Evolutionary conservation across 2,113 vertebrate species (phyloP).

Genomic region (Sturnus vulgaris): DNA sequence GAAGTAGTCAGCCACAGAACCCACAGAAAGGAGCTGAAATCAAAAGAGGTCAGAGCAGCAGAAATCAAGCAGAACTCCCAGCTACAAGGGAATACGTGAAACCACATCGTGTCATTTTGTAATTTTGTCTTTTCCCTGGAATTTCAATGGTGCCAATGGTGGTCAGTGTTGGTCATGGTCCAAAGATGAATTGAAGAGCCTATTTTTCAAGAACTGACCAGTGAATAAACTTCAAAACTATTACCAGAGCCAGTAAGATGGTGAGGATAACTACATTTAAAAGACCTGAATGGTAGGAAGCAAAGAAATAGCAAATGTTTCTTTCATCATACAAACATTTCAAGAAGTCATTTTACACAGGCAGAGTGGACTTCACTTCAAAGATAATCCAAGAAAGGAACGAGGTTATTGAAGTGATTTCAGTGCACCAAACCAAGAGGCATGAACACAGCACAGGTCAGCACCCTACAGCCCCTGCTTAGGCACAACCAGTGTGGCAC

Average conservation of each 20-base stretch:
- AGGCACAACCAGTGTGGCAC: neutral
- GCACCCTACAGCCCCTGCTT: neutral
- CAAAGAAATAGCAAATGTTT: slow-evolving; percentile 54
- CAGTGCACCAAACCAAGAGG: slow-evolving; percentile 66
- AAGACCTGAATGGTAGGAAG: slow-evolving; percentile 63
- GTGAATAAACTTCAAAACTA: slow-evolving; percentile 31
- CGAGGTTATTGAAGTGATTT: slow-evolving; percentile 53
- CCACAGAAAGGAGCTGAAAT: slow-evolving; percentile 22
- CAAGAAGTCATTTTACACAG: slow-evolving; percentile 50
- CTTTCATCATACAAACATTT: slow-evolving; percentile 49
- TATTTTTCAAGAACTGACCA: slow-evolving; percentile 55
- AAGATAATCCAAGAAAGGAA: slow-evolving; percentile 67
- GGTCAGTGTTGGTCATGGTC: neutral
- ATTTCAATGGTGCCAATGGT: slow-evolving; percentile 22
- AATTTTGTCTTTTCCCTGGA: neutral
- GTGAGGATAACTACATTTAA: slow-evolving; percentile 70
- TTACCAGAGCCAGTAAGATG: slow-evolving; percentile 71
- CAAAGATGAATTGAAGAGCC: slow-evolving; percentile 5
- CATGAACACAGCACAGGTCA: slow-evolving; percentile 4
- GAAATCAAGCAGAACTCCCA: slow-evolving; percentile 13
- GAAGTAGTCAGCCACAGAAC: neutral
- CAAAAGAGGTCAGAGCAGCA: slow-evolving; percentile 41
- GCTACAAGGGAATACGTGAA: neutral
- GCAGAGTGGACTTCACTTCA: slow-evolving; percentile 68
- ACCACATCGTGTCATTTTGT: neutral